Percentiles rank a stretch among this genome's conserved stretches.
phyloP scores from a whole-genome alignment of 2,888 invertebrate genomes.

The Schrankia costaestrigalis region DNA sequence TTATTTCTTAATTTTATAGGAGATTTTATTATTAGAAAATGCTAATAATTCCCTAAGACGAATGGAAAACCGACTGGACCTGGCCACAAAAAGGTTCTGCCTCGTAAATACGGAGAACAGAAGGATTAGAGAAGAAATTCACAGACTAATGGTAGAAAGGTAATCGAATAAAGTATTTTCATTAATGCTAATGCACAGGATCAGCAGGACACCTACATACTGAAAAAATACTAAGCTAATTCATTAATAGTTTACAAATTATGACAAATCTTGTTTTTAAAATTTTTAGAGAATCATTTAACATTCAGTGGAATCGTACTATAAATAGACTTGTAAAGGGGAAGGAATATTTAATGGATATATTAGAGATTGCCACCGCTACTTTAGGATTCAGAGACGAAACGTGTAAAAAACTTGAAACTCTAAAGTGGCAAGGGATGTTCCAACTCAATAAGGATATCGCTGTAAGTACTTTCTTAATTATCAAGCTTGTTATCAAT shows the following conservation, averaged over 20 bases:
- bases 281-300: constrained; percentile 85
- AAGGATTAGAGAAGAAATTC: constrained; percentile 86
- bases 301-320: constrained; percentile 88
- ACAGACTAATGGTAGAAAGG: constrained; percentile 90
- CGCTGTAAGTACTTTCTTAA: constrained; percentile 40
- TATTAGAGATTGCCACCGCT: constrained; percentile 91
- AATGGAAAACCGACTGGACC: constrained; percentile 88
- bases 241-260: too few relatives aligned
- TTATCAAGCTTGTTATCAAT: neutral
- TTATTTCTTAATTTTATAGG: too few relatives aligned
- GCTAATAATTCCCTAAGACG: constrained; percentile 75
- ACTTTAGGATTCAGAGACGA: constrained; percentile 93
- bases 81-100: constrained; percentile 87
- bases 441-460: constrained; percentile 85
- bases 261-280: neutral
- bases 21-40: too few relatives aligned
- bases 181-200: neutral
- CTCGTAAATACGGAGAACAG: constrained; percentile 85
- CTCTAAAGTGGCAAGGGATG: constrained; percentile 86
- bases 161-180: neutral
- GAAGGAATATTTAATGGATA: constrained; percentile 90
- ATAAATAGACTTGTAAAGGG: constrained; percentile 87
- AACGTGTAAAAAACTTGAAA: constrained; percentile 88
- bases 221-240: too few relatives aligned
- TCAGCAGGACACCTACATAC: too few relatives aligned